Conservation (phyloP, 2,888 invertebrate species). For the Tholera decimalis region DNA sequence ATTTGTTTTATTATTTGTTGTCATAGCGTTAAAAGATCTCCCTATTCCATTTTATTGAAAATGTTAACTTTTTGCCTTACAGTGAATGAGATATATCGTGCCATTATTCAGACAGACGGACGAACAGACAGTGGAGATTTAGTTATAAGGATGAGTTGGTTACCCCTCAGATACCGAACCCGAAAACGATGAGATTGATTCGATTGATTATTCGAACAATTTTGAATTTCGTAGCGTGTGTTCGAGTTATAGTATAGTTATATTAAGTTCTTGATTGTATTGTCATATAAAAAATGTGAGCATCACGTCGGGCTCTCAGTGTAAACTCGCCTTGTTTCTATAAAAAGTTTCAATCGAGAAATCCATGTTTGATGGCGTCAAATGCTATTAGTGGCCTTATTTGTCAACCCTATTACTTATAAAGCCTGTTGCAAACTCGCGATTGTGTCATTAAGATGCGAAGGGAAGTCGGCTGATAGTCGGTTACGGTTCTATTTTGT, state of each 20-base stretch:
- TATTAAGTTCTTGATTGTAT: neutral
- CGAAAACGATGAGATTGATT: too few species aligned
- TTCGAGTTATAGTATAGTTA: neutral
- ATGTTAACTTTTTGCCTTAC: too few species aligned
- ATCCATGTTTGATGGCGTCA: slow-evolving; percentile 47
- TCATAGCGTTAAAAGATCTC: too few species aligned
- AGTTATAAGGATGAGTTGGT: too few species aligned
- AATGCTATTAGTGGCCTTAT: slow-evolving; percentile 57
- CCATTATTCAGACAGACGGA: too few species aligned
- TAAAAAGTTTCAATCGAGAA: slow-evolving; percentile 16
- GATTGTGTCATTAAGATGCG: slow-evolving; percentile 20
- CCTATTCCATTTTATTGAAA: too few species aligned
- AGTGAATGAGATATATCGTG: too few species aligned
- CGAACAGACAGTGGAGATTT: too few species aligned
- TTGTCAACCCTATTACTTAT: slow-evolving; percentile 39
- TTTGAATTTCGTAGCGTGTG: too few species aligned
- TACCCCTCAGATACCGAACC: too few species aligned
- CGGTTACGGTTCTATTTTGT: neutral
- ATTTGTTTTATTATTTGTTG: too few species aligned
- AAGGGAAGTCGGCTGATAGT: neutral
- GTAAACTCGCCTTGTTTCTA: neutral
- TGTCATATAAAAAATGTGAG: neutral
- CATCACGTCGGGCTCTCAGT: neutral
- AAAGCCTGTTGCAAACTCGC: slow-evolving; percentile 20
- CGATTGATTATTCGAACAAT: too few species aligned